Percentiles rank a stretch among this genome's conserved stretches.
phyloP scores from a whole-genome alignment of 2,113 vertebrate genomes.

The Mastomys coucha region DNA sequence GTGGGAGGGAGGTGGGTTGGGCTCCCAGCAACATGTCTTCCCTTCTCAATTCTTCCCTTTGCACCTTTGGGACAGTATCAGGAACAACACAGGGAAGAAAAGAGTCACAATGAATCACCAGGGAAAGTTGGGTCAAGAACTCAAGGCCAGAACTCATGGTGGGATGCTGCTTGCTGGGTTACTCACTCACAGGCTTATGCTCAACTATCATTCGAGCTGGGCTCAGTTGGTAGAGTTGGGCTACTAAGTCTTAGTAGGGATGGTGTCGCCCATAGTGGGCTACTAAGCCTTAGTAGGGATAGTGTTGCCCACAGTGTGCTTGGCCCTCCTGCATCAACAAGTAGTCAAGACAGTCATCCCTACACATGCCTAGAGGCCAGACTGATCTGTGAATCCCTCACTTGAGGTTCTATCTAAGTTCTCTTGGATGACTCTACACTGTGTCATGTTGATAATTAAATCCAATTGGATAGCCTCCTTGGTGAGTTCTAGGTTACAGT shows the following conservation, averaged over 20 bases:
- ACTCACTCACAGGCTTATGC: not conserved
- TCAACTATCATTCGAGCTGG: not conserved
- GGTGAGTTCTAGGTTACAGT: not conserved
- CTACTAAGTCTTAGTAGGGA: not conserved
- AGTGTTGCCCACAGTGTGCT: not conserved
- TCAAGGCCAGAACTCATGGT: not conserved
- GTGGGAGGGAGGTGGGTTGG: accelerated
- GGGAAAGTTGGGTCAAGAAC: not conserved
- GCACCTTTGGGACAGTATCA: accelerated
- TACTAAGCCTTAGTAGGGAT: not conserved
- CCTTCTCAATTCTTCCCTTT: not conserved
- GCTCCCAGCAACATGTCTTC: accelerated
- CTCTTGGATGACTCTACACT: not conserved
- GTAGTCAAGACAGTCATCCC: not conserved
- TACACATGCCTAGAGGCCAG: not conserved
- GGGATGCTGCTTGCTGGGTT: not conserved
- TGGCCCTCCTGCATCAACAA: not conserved
- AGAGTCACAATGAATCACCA: no score
- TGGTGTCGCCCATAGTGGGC: not conserved
- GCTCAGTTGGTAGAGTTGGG: no score
- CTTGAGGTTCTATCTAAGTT: not conserved
- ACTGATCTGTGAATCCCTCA: not conserved
- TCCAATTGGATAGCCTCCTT: not conserved
- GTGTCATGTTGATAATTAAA: not conserved
- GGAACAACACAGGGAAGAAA: not conserved